phyloP scores from a whole-genome alignment of 1,140 invertebrate species.

The Acyrthosiphon pisum region DNA sequence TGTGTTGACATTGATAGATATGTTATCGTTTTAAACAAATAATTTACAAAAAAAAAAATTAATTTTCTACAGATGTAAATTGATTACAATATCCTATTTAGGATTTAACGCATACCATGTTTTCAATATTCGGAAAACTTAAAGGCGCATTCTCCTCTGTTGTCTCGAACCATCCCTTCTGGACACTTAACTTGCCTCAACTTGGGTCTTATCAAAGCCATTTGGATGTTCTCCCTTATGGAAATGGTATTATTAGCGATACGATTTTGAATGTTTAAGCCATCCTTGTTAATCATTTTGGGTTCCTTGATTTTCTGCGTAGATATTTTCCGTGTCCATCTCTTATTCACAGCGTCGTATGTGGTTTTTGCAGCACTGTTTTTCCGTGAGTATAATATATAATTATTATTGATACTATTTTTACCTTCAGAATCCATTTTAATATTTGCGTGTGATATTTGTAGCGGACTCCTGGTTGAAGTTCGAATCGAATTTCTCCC shows the following conservation, averaged over 20 bases:
- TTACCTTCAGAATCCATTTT: background rate
- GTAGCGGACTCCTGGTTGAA: background rate
- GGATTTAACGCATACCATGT: background rate
- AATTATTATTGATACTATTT: background rate
- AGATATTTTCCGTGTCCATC: background rate
- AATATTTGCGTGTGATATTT: background rate
- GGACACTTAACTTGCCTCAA: background rate
- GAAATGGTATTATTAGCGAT: too few relatives aligned
- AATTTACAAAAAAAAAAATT: background rate
- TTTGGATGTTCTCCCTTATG: background rate
- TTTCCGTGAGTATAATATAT: background rate
- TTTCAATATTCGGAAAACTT: background rate
- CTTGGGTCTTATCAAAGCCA: background rate
- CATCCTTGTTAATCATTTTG: background rate
- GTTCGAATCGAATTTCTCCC: background rate
- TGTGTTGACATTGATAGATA: background rate
- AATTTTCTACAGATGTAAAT: too few relatives aligned
- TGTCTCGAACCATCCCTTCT: background rate
- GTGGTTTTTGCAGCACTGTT: background rate
- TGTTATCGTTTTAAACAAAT: background rate
- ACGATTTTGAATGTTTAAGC: too few relatives aligned
- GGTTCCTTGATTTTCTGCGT: background rate
- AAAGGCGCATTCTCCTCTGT: background rate
- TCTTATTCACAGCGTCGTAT: background rate
- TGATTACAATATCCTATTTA: too few relatives aligned